A percentile compares a stretch with the other conserved stretches of the same genome.
Evolutionary conservation across 2,888 invertebrate species (phyloP).

Genomic region (Phragmatobia fuliginosa): DNA sequence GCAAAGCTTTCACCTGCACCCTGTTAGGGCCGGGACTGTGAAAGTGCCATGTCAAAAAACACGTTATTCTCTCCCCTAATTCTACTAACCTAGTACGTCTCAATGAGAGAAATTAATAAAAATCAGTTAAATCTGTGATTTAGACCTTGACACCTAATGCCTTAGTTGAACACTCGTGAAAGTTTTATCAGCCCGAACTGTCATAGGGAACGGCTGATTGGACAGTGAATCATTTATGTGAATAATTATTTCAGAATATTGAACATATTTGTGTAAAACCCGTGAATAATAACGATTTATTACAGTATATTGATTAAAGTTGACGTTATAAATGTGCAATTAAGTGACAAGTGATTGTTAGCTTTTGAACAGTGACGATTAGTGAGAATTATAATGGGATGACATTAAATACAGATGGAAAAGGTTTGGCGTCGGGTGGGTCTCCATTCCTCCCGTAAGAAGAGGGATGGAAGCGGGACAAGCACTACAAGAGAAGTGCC

Average conservation of each 20-base stretch:
- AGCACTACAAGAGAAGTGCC: constrained; percentile 75
- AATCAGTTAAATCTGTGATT: constrained; percentile 60
- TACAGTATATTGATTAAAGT: constrained; percentile 18
- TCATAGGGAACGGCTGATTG: constrained; percentile 75
- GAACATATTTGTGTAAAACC: constrained; percentile 48
- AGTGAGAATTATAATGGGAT: constrained; percentile 79
- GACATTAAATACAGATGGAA: constrained; percentile 84
- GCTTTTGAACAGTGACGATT: constrained; percentile 32
- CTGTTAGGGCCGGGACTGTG: constrained; percentile 79
- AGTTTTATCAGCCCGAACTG: constrained; percentile 61
- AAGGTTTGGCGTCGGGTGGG: constrained; percentile 86
- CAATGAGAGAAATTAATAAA: constrained; percentile 73
- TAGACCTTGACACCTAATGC: constrained; percentile 38
- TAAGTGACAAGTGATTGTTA: constrained; percentile 36
- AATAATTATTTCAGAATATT: constrained; percentile 54
- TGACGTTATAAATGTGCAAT: constrained; percentile 34
- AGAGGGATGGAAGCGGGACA: constrained; percentile 85
- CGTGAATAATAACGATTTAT: constrained; percentile 24
- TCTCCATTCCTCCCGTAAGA: constrained; percentile 86
- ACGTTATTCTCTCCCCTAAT: constrained; percentile 84
- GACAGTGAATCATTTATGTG: constrained; percentile 65
- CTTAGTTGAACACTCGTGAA: constrained; percentile 33
- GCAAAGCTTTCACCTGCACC: constrained; percentile 77
- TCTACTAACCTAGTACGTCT: constrained; percentile 84
- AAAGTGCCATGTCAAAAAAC: constrained; percentile 84